Base-by-base conservation (phyloP, 35 echinoderm and acorn worm species). In the Heliocidaris tuberculata region DNA sequence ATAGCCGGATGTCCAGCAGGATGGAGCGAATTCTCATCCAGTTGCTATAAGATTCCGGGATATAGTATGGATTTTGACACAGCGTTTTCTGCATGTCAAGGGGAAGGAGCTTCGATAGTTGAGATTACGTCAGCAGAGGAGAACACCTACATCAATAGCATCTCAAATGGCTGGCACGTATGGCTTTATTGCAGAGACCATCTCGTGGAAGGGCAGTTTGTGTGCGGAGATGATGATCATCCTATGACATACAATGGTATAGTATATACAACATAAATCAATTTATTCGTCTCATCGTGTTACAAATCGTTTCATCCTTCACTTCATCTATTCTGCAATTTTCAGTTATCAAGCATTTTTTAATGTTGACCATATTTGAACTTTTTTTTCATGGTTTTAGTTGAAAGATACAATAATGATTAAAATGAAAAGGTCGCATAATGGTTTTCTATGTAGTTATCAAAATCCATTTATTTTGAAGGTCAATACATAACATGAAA, bases 151-250 rank as follows among this genome's bases (percentile, higher is more conserved):
- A 13, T 89, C 87, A 42, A 32, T 48, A 89, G 31, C 87, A 47
- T 89, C 31, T 48, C 47, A 47, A 89, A 89, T 32, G 87, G 87
- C 21, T 16, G 3, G 31, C 16, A 21, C 32, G 24, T 32, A 89
- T 89, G 87, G 87, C 87, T 89, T 32, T 17, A 89, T 89, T 89
- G 87, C 47, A 89, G 65, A 78, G 65, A 78, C 27, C 21, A 78
- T 78, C 21, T 78, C 3, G 27, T n/a, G 7, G 17, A 78, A 7
- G 65, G 65, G 17, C 19, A 78, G 6, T 78, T 6, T 24, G 21
- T 78, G 27, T 78, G 65, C 27, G 65, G 65, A 78, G 65, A 78
- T 27, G 65, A 78, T 78, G 17, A 78, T n/a, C 65, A 78, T 78
- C 65, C 65, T n/a, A n/a, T 78, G 7, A 78, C 65, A 27, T 78